A percentile compares a stretch with the other conserved stretches of the same genome.
Evolutionary conservation across 2,113 vertebrate species (phyloP).

Genomic region (Corythornis cristatus): DNA sequence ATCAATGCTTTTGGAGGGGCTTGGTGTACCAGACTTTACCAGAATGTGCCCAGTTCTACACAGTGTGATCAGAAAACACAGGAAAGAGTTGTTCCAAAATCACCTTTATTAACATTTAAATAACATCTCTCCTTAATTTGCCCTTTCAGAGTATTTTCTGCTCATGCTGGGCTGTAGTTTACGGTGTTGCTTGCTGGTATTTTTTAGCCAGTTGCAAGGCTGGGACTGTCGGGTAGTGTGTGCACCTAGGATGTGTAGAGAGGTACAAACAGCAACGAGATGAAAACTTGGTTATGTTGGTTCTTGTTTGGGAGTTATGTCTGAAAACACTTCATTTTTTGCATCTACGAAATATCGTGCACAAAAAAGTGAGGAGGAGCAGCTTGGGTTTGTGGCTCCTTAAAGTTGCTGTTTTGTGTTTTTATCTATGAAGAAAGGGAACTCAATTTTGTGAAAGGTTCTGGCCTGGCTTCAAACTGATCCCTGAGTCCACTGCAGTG

Average conservation of each 20-base stretch:
- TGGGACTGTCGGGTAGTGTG: background rate
- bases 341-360: background rate
- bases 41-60: background rate
- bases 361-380: background rate
- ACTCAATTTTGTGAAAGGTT: background rate
- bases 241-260: background rate
- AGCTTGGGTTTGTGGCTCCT: background rate
- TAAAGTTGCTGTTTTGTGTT: background rate
- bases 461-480: background rate
- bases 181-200: background rate
- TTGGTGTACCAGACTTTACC: background rate
- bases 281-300: background rate
- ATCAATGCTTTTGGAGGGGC: background rate
- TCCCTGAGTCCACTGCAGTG: background rate
- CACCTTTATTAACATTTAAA: constrained; percentile 32
- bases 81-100: constrained; percentile 9
- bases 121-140: background rate
- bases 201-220: background rate
- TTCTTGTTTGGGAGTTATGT: background rate
- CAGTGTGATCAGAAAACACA: background rate
- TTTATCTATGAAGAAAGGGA: background rate
- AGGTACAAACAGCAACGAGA: background rate
- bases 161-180: background rate
- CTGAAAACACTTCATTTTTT: background rate
- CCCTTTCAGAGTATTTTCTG: background rate